These are phyloP conservation scores for Calosoma granatense DNA, from an alignment of 1,140 invertebrate genomes.

Conservation along the genomic window DNA sequence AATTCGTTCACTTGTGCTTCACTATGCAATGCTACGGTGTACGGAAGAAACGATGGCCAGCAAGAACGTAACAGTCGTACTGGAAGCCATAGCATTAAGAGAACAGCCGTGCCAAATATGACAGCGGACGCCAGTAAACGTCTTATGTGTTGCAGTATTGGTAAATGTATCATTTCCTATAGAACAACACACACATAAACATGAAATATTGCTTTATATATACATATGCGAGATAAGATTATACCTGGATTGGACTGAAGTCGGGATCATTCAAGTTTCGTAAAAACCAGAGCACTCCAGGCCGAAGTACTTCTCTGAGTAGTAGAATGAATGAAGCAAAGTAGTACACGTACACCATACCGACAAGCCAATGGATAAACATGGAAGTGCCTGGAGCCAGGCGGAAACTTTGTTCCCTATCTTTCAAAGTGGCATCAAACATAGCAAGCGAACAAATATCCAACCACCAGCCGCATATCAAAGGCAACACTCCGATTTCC, in stretches of 20 bases:
- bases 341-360: conserved; percentile 99
- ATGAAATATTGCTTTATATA: background rate
- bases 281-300: conserved; percentile 94
- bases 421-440: conserved; percentile 86
- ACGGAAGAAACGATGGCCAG: conserved; percentile 85
- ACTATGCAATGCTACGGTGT: conserved; percentile 71
- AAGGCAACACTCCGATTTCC: conserved; percentile 92
- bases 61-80: conserved; percentile 75
- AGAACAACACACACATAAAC: conserved; percentile 18
- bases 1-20: conserved; percentile 82
- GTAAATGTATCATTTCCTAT: conserved; percentile 93
- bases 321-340: conserved; percentile 96
- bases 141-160: conserved; percentile 82
- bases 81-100: conserved; percentile 94
- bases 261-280: conserved; percentile 98
- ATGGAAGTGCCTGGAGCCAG: conserved; percentile 89
- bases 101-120: conserved; percentile 90
- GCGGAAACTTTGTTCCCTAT: conserved; percentile 78
- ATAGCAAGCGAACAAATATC: conserved; percentile 94
- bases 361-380: conserved; percentile 98
- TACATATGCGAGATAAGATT: too few relatives aligned
- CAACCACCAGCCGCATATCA: conserved; percentile 98
- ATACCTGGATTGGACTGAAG: conserved; percentile 96
- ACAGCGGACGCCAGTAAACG: conserved; percentile 86
- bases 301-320: conserved; percentile 84